These are phyloP conservation scores for Novumbra hubbsi DNA, from an alignment of 2,797 vertebrate species.

Conservation along the genomic window DNA sequence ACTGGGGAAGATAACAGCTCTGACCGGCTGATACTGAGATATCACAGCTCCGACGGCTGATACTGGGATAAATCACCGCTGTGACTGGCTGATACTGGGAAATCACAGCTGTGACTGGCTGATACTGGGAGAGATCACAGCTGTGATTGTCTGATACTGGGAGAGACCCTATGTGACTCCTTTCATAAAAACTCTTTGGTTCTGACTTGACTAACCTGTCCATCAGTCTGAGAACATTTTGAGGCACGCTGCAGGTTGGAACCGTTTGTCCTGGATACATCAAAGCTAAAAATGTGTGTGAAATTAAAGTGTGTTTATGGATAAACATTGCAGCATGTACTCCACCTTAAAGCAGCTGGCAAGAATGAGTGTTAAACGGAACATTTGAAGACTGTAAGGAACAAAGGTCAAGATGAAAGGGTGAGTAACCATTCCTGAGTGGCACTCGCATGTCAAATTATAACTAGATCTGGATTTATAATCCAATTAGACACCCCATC, in stretches of 20 bases:
- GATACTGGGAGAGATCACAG: background rate
- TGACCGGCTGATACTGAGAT: background rate
- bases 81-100: background rate
- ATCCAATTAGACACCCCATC: background rate
- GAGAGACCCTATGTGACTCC: background rate
- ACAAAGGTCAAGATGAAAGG: slow-evolving; percentile 27
- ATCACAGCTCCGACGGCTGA: background rate
- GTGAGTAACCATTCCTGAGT: background rate
- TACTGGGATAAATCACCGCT: background rate
- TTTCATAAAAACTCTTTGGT: background rate
- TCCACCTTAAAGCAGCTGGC: slow-evolving; percentile 18
- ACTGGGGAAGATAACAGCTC: background rate
- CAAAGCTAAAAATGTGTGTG: slow-evolving; percentile 2
- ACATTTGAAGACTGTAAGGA: slow-evolving; percentile 34
- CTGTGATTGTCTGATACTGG: background rate
- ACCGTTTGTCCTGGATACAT: slow-evolving; percentile 12
- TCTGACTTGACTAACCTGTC: background rate
- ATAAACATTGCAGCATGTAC: slow-evolving; percentile 33
- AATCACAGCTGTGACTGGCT: background rate
- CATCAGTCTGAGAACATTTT: background rate
- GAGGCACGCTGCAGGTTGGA: slow-evolving; percentile 4
- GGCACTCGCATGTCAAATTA: background rate
- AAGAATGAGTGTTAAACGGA: slow-evolving; percentile 25
- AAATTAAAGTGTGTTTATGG: slow-evolving; percentile 50
- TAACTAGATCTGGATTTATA: background rate